Evolutionary conservation across 1,140 invertebrate species (phyloP).

Genomic region (Caenorhabditis brenneri): DNA sequence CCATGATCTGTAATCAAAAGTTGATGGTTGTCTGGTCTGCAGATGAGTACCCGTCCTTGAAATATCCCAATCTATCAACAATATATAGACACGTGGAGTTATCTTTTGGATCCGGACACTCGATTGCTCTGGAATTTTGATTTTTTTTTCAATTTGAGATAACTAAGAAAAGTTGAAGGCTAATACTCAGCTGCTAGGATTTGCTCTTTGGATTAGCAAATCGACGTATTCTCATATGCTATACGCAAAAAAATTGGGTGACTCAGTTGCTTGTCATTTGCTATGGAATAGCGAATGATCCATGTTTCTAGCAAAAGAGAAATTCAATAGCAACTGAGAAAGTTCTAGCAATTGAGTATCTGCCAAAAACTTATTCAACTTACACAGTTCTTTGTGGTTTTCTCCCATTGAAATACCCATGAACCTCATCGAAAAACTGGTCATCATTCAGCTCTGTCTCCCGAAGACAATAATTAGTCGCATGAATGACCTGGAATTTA

Average conservation of each 20-base stretch:
- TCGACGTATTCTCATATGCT: too few species aligned
- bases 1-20: not conserved
- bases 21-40: not conserved
- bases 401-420: not conserved
- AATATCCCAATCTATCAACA: not conserved
- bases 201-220: too few species aligned
- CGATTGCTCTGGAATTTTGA: not conserved
- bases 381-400: not conserved
- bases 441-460: not conserved
- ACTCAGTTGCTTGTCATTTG: too few species aligned
- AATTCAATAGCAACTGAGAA: too few species aligned
- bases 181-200: not conserved
- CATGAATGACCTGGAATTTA: not conserved
- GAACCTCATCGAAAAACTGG: not conserved
- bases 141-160: not conserved
- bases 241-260: too few species aligned
- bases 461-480: not conserved
- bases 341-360: too few species aligned
- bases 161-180: not conserved
- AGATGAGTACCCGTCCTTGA: not conserved
- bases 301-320: too few species aligned
- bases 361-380: not conserved
- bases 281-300: too few species aligned
- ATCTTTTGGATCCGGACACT: not conserved
- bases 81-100: slow-evolving; percentile 5